Percentiles rank a stretch among this genome's conserved stretches.
These are phyloP conservation scores for Leptoclinus maculatus DNA, from an alignment of 2,797 vertebrate species.

Conservation along the genomic window DNA sequence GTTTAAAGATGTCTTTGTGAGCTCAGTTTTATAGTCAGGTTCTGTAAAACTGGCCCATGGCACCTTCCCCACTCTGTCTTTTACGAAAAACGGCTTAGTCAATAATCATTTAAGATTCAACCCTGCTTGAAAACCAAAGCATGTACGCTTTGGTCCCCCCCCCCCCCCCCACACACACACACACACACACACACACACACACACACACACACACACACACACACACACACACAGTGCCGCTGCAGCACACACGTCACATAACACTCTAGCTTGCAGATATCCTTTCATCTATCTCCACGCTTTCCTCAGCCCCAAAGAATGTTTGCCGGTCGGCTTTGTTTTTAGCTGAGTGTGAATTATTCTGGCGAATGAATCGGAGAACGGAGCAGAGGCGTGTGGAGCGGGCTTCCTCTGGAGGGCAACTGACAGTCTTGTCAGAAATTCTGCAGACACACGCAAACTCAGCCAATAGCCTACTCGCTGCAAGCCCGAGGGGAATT, in stretches of 20 bases:
- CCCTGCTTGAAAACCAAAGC: constrained; percentile 62
- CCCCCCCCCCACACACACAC: neutral
- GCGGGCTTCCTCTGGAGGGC: neutral
- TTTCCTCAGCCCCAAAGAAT: constrained; percentile 32
- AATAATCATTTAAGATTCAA: constrained; percentile 53
- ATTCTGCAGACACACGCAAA: constrained; percentile 59
- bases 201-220: constrained; percentile 9
- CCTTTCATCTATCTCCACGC: constrained; percentile 45
- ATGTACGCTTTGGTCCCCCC: constrained; percentile 24
- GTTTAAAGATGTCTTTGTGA: constrained; percentile 28
- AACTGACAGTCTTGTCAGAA: constrained; percentile 45
- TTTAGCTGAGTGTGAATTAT: constrained; percentile 66
- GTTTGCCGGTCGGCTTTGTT: constrained; percentile 26
- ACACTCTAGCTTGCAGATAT: constrained; percentile 41
- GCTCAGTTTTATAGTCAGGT: constrained; percentile 51
- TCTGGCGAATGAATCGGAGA: constrained; percentile 36
- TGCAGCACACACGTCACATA: constrained; percentile 21
- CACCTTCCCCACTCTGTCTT: constrained; percentile 25
- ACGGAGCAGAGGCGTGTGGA: neutral
- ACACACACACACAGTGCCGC: neutral
- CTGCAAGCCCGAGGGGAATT: constrained; percentile 20
- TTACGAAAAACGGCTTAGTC: constrained; percentile 49
- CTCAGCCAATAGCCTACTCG: constrained; percentile 26
- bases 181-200: constrained; percentile 1
- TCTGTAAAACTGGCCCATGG: constrained; percentile 45